phyloP scores from a whole-genome alignment of 2,113 vertebrate species.

The Ceratotherium simum region DNA sequence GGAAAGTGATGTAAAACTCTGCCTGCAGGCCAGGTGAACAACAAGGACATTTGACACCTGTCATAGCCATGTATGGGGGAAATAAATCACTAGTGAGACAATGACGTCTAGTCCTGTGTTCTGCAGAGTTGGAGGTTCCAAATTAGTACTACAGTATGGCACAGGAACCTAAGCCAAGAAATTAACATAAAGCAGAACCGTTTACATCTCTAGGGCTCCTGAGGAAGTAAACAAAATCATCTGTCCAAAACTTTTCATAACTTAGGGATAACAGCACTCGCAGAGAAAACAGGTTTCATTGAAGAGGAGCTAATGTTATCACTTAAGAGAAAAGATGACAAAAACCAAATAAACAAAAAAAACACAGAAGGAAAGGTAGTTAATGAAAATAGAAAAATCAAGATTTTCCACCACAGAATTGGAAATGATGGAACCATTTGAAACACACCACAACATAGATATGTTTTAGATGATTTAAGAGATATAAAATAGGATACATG shows the following conservation, averaged over 20 bases:
- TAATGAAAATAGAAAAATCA: background rate
- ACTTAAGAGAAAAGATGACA: background rate
- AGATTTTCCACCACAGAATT: background rate
- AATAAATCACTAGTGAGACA: conserved; percentile 38
- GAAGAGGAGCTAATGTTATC: background rate
- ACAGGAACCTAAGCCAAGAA: background rate
- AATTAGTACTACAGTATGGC: background rate
- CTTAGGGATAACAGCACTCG: fast-evolving
- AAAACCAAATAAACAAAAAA: background rate
- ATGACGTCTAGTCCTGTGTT: background rate
- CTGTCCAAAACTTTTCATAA: background rate
- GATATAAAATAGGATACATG: background rate
- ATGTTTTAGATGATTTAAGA: background rate
- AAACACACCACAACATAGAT: background rate
- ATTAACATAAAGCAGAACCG: conserved; percentile 14
- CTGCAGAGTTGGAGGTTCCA: background rate
- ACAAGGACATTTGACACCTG: background rate
- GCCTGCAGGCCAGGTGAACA: background rate
- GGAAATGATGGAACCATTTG: background rate
- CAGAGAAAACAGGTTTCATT: background rate
- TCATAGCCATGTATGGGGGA: background rate
- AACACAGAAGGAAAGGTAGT: background rate
- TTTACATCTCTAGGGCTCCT: background rate
- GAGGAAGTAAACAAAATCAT: conserved; percentile 7
- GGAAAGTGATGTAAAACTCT: background rate